Conservation (phyloP, 2,797 vertebrate species). For the Podargus strigoides region DNA sequence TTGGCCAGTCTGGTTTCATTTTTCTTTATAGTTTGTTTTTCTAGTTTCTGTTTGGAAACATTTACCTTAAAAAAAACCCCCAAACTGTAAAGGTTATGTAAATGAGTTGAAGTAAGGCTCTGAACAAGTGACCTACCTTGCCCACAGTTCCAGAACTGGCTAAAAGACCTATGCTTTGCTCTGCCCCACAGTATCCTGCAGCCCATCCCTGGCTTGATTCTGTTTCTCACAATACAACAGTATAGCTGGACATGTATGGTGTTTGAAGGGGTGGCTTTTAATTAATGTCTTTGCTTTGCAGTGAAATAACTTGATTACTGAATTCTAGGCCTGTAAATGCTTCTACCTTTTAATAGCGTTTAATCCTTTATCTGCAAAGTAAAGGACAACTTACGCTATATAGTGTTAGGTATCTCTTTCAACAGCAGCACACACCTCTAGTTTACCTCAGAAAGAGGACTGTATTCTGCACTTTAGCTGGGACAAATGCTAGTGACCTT, state of each 20-base stretch:
- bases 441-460: neutral
- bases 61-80: too few relatives aligned
- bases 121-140: neutral
- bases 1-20: neutral
- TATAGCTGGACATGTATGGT: neutral
- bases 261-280: neutral
- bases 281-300: neutral
- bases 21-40: neutral
- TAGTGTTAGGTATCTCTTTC: neutral
- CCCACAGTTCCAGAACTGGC: neutral
- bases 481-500: neutral
- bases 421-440: neutral
- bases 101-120: neutral
- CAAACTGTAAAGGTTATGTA: neutral
- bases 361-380: neutral
- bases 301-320: neutral
- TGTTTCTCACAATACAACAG: neutral
- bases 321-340: neutral
- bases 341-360: neutral
- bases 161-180: neutral
- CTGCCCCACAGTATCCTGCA: neutral
- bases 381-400: neutral
- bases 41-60: neutral
- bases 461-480: neutral
- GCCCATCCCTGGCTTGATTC: neutral